A percentile compares a stretch with the other conserved stretches of the same genome.
Conservation (phyloP, 2,888 invertebrate genomes). For the Amblyjoppa fuscipennis region DNA sequence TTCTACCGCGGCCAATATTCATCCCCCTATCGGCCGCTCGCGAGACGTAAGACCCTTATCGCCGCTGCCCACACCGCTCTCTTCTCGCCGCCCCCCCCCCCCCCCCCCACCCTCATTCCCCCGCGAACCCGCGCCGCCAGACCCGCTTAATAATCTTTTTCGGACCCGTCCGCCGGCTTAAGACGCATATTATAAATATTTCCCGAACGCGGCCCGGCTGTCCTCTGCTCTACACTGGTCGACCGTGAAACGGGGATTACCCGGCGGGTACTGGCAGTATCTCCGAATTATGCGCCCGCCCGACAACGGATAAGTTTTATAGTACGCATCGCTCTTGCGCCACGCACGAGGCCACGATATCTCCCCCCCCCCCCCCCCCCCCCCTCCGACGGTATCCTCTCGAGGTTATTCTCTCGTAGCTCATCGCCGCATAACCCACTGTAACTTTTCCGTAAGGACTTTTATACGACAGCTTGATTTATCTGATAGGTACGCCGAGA, state of each 20-base stretch:
- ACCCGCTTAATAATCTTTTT: constrained; percentile 69
- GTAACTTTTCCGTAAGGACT: constrained; percentile 48
- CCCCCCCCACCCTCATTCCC: constrained; percentile 49
- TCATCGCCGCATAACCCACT: constrained; percentile 50
- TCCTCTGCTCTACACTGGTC: constrained; percentile 52
- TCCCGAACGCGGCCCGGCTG: constrained; percentile 52
- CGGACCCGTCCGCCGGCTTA: constrained; percentile 73
- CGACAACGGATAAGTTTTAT: constrained; percentile 62
- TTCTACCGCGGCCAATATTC: constrained; percentile 51
- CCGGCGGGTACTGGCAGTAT: constrained; percentile 57
- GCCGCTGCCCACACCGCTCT: constrained; percentile 75
- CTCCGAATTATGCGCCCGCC: constrained; percentile 68
- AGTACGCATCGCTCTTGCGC: constrained; percentile 70
- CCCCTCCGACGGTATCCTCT: constrained; percentile 5
- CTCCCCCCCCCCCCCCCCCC: background rate
- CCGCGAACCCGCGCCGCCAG: constrained; percentile 13
- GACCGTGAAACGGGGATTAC: constrained; percentile 75
- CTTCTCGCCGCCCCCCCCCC: constrained; percentile 53
- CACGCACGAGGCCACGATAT: constrained; percentile 59
- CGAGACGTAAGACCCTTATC: constrained; percentile 80
- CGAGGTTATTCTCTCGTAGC: constrained; percentile 52
- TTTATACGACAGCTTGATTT: constrained; percentile 58
- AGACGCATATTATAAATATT: constrained; percentile 71
- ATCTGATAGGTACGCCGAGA: constrained; percentile 16
- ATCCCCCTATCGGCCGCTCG: constrained; percentile 57